Conservation (phyloP, 2,113 vertebrate genomes). For the Carlito syrichta region DNA sequence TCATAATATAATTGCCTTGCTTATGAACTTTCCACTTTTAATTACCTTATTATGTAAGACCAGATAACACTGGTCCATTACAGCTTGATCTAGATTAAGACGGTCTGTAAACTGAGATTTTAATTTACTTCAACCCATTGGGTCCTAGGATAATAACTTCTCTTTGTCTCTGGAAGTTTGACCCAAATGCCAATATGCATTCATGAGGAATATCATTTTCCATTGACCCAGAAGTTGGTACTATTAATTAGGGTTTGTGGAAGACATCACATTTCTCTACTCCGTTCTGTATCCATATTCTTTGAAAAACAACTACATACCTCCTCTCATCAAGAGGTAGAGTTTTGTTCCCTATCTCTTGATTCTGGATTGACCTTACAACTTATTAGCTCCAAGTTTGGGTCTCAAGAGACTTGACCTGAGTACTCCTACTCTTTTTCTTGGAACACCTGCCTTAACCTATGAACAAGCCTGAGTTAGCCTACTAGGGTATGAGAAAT, state of each 20-base stretch:
- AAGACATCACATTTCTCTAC: not conserved
- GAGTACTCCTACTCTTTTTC: not conserved
- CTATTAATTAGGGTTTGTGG: not conserved
- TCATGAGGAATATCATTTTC: not conserved
- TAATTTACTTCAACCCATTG: not conserved
- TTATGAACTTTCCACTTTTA: not conserved
- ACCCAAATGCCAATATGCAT: not conserved
- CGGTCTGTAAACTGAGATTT: not conserved
- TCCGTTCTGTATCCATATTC: not conserved
- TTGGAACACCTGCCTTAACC: not conserved
- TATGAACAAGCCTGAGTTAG: not conserved
- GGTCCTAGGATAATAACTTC: not conserved
- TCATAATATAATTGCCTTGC: not conserved
- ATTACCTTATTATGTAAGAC: not conserved
- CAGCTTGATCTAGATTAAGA: not conserved
- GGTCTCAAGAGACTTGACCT: not conserved
- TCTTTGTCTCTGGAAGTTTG: not conserved
- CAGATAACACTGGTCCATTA: not conserved
- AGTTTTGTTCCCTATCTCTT: not conserved
- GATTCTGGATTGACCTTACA: not conserved
- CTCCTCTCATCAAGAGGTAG: not conserved
- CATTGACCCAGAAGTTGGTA: not conserved
- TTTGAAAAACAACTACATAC: not conserved
- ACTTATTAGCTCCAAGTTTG: not conserved
- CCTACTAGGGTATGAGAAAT: not conserved